These are phyloP conservation scores for Rissa tridactyla DNA, from an alignment of 2,113 vertebrate species.

Conservation along the genomic window DNA sequence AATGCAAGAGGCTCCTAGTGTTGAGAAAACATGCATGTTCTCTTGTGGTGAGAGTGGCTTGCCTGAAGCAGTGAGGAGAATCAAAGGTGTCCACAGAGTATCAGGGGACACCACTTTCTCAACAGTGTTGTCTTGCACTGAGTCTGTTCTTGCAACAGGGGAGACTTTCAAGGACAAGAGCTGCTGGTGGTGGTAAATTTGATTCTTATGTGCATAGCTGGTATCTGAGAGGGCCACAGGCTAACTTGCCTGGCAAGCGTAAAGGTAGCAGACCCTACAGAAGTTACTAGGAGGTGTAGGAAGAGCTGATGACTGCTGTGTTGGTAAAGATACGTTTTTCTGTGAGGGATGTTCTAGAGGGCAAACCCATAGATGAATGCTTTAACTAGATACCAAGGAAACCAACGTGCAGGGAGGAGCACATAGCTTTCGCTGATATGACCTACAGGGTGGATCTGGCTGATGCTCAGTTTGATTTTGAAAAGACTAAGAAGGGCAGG, in stretches of 20 bases:
- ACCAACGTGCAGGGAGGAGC: rapidly evolving
- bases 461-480: background rate
- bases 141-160: background rate
- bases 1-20: background rate
- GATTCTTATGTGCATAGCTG: rapidly evolving
- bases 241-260: background rate
- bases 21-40: background rate
- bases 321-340: background rate
- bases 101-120: background rate
- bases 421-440: rapidly evolving
- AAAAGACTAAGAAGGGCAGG: background rate
- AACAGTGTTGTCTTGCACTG: too few relatives aligned
- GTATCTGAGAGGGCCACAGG: background rate
- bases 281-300: background rate
- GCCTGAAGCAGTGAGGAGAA: background rate
- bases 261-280: background rate
- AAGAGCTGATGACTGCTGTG: background rate
- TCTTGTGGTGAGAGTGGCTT: background rate
- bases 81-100: background rate
- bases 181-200: background rate
- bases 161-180: background rate
- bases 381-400: background rate
- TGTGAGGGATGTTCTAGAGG: background rate
- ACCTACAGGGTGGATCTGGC: background rate
- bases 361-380: background rate